Conservation (phyloP, 2,888 invertebrate species). For the Lycocerus yunnanus region DNA sequence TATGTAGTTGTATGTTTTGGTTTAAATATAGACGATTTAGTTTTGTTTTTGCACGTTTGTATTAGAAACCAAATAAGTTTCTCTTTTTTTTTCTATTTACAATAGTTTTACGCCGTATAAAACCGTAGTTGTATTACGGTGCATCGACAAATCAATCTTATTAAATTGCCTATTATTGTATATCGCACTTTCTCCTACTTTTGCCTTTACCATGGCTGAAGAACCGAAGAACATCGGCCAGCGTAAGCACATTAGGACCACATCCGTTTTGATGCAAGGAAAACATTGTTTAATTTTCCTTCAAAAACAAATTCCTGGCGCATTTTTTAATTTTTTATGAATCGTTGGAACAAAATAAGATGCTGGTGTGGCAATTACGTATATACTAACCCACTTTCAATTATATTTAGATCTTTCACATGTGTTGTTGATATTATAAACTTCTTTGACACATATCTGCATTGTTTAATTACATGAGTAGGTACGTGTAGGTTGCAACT, state of each 20-base stretch:
- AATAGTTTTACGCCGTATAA: no score
- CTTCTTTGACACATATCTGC: constrained; percentile 24
- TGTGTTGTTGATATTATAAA: constrained; percentile 17
- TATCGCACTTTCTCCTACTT: no score
- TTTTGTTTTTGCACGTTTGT: neutral
- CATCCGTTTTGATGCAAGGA: no score
- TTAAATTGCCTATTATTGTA: no score
- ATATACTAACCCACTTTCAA: constrained; percentile 16
- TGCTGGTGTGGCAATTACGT: neutral
- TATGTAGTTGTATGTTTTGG: neutral
- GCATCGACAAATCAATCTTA: no score
- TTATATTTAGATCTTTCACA: constrained; percentile 27
- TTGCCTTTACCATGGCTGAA: no score
- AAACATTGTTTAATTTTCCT: no score
- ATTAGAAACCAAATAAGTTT: neutral
- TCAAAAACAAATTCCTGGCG: neutral
- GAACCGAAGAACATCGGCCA: no score
- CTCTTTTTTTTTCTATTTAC: no score
- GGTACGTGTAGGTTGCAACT: constrained; percentile 19
- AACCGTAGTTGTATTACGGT: no score
- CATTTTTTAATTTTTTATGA: neutral
- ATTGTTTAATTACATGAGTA: constrained; percentile 23
- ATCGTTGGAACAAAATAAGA: neutral
- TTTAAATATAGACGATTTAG: neutral
- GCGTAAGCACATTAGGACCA: no score